Evolutionary conservation across 2,888 invertebrate species (phyloP), one percentile per base, ranked within the genome.

Genomic region (Thumatha senex): DNA sequence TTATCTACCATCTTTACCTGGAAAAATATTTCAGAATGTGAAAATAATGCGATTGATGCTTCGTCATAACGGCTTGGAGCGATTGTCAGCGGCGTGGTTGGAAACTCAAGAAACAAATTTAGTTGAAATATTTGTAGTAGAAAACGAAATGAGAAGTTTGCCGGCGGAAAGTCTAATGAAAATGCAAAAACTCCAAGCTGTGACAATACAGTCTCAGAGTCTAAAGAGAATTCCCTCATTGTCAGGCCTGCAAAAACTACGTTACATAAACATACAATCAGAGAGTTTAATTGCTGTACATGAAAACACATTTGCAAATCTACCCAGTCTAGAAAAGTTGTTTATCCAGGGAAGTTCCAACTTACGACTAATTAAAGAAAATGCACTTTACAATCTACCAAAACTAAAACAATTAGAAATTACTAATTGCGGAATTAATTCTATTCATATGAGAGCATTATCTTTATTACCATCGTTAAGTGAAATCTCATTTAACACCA

Each of bases 111-210:
- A 97, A 81, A 93, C 93, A 36, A 94, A 94, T 44, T 85, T 97
- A 31, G 94, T 97, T 63, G 97, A 97, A 86, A 92, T 97, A 48
- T 97, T 95, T 71, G 93, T 97, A 30, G 97, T 97, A 1, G 97
- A 97, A 82, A 96, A 96, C 12, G 95, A 96, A 61, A 80, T 97
- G 44, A 93, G 96, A 55, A 96, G 94, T 64, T 89, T 97, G 44
- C 97, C 97, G 0, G 92, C 95, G 1, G 97, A 97, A 79, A 96
- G 96, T 66, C 84, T 97, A 41, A 93, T 94, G 58, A 95, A 95
- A 69, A 86, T 97, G 67, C 93, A 94, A 66, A 94, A 95, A 61
- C 89, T 97, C 47, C 95, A 97, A 90, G 97, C 97, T 2, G 93
- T 97, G 38, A 97, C 97, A 0, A 92, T 97, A 66, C 96, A 96